These are phyloP conservation scores for Meloidogyne floridensis DNA, from an alignment of 1,140 invertebrate species.

Conservation along the genomic window DNA sequence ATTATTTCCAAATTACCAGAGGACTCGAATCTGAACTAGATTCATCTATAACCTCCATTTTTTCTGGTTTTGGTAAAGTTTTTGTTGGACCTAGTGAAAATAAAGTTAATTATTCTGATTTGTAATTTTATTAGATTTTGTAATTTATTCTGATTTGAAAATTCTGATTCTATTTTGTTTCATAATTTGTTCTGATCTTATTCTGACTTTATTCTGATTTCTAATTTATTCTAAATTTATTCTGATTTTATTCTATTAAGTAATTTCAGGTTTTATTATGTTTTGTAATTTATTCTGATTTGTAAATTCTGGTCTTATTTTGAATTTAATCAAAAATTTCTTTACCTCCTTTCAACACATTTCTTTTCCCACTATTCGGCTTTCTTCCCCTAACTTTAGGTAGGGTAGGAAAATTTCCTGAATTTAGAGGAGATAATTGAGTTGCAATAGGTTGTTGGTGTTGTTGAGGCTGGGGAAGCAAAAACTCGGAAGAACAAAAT, in stretches of 20 bases:
- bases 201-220: too few relatives aligned
- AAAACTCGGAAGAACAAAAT: not conserved
- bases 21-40: not conserved
- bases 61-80: not conserved
- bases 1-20: not conserved
- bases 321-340: not conserved
- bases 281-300: too few relatives aligned
- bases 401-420: not conserved
- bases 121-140: too few relatives aligned
- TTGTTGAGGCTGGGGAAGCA: not conserved
- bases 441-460: not conserved
- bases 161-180: too few relatives aligned
- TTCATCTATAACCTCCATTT: not conserved
- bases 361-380: not conserved
- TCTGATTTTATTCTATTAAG: too few relatives aligned
- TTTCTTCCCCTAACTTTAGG: not conserved
- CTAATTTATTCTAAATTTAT: too few relatives aligned
- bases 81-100: too few relatives aligned
- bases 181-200: too few relatives aligned
- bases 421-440: not conserved
- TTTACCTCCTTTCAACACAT: not conserved
- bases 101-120: too few relatives aligned
- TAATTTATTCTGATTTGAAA: too few relatives aligned
- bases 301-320: not conserved
- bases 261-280: too few relatives aligned